Conservation (phyloP, 2,113 vertebrate genomes). For the Philantomba maxwellii region DNA sequence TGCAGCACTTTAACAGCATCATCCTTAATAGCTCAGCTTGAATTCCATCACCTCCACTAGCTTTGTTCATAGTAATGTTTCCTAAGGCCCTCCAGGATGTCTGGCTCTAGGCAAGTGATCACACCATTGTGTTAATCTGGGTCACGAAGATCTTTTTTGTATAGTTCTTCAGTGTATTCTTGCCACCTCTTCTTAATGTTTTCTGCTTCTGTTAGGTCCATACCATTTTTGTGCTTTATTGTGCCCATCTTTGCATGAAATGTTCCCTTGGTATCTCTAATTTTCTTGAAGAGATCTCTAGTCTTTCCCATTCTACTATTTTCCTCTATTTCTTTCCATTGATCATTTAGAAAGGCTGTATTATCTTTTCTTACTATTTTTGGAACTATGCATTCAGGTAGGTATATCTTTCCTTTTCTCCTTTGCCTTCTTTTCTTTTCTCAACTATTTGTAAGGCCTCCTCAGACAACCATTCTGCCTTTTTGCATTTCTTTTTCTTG, state of each 20-base stretch:
- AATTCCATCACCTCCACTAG: background rate
- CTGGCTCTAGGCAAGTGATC: background rate
- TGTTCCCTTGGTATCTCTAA: background rate
- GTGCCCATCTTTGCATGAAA: background rate
- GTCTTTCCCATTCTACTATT: background rate
- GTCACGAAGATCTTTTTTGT: background rate
- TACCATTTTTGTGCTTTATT: background rate
- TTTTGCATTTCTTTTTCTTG: background rate
- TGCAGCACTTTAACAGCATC: background rate
- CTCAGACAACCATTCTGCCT: background rate
- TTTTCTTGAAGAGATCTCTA: background rate
- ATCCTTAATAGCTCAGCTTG: background rate
- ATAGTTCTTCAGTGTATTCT: background rate
- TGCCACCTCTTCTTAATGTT: background rate
- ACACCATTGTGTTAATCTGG: background rate
- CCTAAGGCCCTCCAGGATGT: background rate
- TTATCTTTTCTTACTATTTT: background rate
- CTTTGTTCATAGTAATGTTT: background rate
- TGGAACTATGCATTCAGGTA: background rate
- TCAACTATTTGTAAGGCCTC: background rate
- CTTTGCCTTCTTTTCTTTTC: background rate
- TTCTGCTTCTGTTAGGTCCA: background rate
- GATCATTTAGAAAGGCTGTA: background rate
- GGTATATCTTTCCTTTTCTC: background rate
- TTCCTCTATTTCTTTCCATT: background rate